These are phyloP conservation scores for Philopotamus ludificatus DNA, from an alignment of 1,140 invertebrate genomes.

Conservation along the genomic window DNA sequence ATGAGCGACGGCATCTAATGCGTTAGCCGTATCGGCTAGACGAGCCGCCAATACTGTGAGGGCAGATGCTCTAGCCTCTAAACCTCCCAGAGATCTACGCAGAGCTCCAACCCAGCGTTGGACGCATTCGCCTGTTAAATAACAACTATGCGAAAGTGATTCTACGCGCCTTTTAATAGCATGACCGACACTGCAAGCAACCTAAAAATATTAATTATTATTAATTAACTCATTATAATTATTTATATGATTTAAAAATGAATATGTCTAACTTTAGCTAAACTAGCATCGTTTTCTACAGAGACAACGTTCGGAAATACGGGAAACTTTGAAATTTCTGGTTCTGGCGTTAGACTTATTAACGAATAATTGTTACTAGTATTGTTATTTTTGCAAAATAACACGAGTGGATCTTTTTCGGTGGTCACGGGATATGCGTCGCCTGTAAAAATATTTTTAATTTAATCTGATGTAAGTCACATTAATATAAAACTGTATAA, in stretches of 20 bases:
- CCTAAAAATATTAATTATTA: slow-evolving; percentile 41
- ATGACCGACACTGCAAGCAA: slow-evolving; percentile 82
- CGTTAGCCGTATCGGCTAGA: slow-evolving; percentile 39
- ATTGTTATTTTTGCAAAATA: slow-evolving; percentile 86
- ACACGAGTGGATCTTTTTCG: slow-evolving; percentile 70
- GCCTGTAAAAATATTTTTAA: slow-evolving; percentile 44
- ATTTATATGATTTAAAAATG: background rate
- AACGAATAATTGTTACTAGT: slow-evolving; percentile 67
- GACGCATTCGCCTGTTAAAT: slow-evolving; percentile 48
- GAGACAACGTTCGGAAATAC: slow-evolving; percentile 77
- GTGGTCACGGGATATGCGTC: slow-evolving; percentile 74
- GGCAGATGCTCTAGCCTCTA: slow-evolving; percentile 42
- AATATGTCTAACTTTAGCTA: slow-evolving; percentile 67
- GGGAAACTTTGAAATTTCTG: slow-evolving; percentile 78
- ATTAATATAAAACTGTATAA: no score
- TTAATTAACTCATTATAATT: background rate
- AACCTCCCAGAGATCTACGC: slow-evolving; percentile 42
- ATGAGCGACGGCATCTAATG: slow-evolving; percentile 37
- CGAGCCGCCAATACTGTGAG: slow-evolving; percentile 43
- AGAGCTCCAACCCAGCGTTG: slow-evolving; percentile 49
- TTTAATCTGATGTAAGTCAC: background rate
- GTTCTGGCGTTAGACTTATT: slow-evolving; percentile 63
- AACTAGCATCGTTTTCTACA: slow-evolving; percentile 84
- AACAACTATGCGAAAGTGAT: slow-evolving; percentile 47
- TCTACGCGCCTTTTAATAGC: slow-evolving; percentile 79